Percentiles rank a stretch among this genome's conserved stretches.
Conservation (phyloP, 2,113 vertebrate genomes). For the Sylvietta virens region DNA sequence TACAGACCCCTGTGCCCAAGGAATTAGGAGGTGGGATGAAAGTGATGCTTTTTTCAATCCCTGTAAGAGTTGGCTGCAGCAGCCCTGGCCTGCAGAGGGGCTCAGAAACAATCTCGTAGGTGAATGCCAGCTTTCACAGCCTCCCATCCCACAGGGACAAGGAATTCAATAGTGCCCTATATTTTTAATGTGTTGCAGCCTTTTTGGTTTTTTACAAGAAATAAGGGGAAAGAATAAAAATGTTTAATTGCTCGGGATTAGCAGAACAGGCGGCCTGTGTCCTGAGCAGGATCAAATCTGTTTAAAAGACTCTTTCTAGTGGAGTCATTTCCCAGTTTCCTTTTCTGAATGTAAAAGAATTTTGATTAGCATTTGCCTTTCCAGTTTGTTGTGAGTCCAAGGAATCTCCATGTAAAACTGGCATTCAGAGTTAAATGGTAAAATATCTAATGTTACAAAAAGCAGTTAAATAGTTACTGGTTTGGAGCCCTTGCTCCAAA, state of each 20-base stretch:
- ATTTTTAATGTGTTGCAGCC: conserved; percentile 15
- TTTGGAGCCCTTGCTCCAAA: background rate
- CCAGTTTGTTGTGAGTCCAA: background rate
- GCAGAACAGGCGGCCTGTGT: conserved; percentile 31
- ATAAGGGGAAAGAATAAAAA: conserved; percentile 38
- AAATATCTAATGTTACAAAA: background rate
- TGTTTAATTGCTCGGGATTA: conserved; percentile 35
- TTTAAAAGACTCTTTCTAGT: conserved; percentile 27
- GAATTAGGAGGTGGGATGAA: conserved; percentile 31
- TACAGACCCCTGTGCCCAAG: background rate
- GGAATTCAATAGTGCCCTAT: conserved; percentile 35
- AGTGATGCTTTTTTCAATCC: background rate
- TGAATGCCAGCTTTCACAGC: conserved; percentile 58
- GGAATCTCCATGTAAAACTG: background rate
- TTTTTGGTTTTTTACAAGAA: conserved; percentile 46
- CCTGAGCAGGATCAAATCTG: background rate
- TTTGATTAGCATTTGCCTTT: conserved; percentile 21
- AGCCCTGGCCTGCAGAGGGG: conserved; percentile 28
- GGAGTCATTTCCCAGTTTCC: conserved; percentile 47
- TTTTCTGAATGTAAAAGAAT: conserved; percentile 21
- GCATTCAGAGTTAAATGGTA: background rate
- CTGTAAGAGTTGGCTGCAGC: background rate
- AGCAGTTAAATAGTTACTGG: background rate
- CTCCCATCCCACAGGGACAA: conserved; percentile 21
- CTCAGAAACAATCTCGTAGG: conserved; percentile 1